Evolutionary conservation across 2,113 vertebrate species (phyloP).

Genomic region (Calyptomena viridis): DNA sequence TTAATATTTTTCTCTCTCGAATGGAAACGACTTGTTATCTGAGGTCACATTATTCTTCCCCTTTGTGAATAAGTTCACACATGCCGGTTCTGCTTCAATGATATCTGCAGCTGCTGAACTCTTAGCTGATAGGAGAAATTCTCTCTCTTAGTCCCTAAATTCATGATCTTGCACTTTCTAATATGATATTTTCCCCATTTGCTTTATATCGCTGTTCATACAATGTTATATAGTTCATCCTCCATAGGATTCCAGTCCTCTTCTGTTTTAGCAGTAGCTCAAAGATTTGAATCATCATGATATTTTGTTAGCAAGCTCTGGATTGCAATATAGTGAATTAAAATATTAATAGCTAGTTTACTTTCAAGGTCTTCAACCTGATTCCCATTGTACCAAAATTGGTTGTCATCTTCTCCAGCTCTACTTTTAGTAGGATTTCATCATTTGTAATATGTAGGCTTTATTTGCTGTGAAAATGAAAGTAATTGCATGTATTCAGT

Average conservation of each 20-base stretch:
- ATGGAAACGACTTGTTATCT: neutral
- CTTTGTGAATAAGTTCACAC: neutral
- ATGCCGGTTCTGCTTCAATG: neutral
- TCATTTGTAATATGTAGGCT: neutral
- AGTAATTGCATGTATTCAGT: neutral
- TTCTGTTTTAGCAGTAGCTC: neutral
- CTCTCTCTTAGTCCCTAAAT: neutral
- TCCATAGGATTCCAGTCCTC: neutral
- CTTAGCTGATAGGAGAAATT: neutral
- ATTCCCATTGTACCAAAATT: neutral
- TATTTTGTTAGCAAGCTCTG: neutral
- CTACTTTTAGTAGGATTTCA: neutral
- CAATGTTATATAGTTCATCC: neutral
- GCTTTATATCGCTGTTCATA: neutral
- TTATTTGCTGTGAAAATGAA: neutral
- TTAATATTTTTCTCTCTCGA: neutral
- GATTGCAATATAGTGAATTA: neutral
- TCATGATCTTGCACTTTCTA: neutral
- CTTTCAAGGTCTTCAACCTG: neutral
- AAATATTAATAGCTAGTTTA: neutral
- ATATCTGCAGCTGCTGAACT: neutral
- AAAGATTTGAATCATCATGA: neutral
- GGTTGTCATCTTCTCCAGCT: neutral
- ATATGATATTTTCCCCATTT: neutral
- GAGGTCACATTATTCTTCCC: neutral